These are phyloP conservation scores for Nettapus auritus DNA, from an alignment of 2,113 vertebrate genomes.

Conservation along the genomic window DNA sequence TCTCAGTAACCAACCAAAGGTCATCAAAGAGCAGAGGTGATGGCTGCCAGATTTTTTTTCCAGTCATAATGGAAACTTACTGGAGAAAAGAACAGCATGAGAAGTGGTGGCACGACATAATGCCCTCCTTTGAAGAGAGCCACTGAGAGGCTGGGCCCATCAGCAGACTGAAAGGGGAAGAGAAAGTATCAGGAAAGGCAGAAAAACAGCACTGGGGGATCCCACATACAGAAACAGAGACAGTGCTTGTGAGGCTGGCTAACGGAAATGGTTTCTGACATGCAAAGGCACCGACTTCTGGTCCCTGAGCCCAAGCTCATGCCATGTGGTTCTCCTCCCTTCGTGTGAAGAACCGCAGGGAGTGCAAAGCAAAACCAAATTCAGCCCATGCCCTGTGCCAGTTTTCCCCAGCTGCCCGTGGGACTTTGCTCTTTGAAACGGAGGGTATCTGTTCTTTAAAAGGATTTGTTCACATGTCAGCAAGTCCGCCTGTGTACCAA, in stretches of 20 bases:
- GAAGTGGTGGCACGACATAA: slow-evolving; percentile 3
- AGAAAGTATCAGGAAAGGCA: slow-evolving; percentile 56
- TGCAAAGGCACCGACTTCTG: background rate
- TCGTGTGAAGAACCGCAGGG: background rate
- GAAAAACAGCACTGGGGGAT: slow-evolving; percentile 42
- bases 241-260: background rate
- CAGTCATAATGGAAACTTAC: slow-evolving; percentile 10
- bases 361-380: background rate
- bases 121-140: slow-evolving; percentile 15
- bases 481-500: background rate
- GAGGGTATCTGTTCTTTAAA: slow-evolving; percentile 42
- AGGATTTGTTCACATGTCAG: slow-evolving; percentile 63
- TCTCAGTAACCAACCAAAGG: slow-evolving; percentile 4
- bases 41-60: background rate
- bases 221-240: background rate
- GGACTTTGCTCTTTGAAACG: slow-evolving; percentile 21
- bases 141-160: background rate
- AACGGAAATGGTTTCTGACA: slow-evolving; percentile 27
- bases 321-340: background rate
- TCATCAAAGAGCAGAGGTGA: slow-evolving; percentile 36
- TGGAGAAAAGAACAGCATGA: slow-evolving; percentile 10
- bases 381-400: background rate
- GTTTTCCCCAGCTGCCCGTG: background rate
- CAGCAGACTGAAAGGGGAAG: background rate
- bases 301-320: background rate